These are phyloP conservation scores for Eumaeus atala DNA, from an alignment of 1,140 invertebrate species.

Conservation along the genomic window DNA sequence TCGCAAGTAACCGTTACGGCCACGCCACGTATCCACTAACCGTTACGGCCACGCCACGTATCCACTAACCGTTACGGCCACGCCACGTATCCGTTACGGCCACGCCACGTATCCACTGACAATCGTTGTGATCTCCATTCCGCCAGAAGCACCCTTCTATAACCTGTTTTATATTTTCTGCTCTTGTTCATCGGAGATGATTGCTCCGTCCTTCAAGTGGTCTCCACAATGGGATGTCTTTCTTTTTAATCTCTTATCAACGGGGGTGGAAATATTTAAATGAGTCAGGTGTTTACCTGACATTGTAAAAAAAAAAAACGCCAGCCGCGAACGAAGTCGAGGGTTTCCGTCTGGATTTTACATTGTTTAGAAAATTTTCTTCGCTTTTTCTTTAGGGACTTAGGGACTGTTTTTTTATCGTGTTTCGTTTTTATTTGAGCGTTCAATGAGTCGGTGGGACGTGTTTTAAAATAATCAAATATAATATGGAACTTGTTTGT, in stretches of 20 bases:
- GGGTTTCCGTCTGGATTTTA: slow-evolving; percentile 6
- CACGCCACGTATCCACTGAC: slow-evolving; percentile 6
- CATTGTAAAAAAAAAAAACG: slow-evolving; percentile 2
- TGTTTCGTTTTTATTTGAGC: no score
- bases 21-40: slow-evolving; percentile 7
- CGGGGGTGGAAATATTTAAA: slow-evolving; percentile 37
- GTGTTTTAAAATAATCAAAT: slow-evolving; percentile 49
- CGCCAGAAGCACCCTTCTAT: not conserved
- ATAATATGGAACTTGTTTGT: slow-evolving; percentile 37
- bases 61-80: slow-evolving; percentile 3
- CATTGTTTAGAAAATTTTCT: slow-evolving; percentile 10
- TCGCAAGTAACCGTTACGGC: slow-evolving; percentile 1
- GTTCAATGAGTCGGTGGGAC: no score
- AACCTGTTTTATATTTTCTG: slow-evolving; percentile 25
- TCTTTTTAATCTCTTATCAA: slow-evolving; percentile 46
- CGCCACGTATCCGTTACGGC: slow-evolving; percentile 1
- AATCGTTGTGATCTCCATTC: slow-evolving; percentile 3
- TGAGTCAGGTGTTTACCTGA: slow-evolving; percentile 30
- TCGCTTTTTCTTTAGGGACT: not conserved
- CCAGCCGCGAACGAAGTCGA: not conserved
- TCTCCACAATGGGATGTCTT: slow-evolving; percentile 36
- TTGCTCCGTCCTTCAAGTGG: slow-evolving; percentile 42
- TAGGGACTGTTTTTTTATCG: no score
- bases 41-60: not conserved
- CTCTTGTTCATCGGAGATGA: slow-evolving; percentile 33